Evolutionary conservation across 1,140 invertebrate species (phyloP), one percentile per base, ranked within the genome.

Genomic region (Harpegnathos saltator): DNA sequence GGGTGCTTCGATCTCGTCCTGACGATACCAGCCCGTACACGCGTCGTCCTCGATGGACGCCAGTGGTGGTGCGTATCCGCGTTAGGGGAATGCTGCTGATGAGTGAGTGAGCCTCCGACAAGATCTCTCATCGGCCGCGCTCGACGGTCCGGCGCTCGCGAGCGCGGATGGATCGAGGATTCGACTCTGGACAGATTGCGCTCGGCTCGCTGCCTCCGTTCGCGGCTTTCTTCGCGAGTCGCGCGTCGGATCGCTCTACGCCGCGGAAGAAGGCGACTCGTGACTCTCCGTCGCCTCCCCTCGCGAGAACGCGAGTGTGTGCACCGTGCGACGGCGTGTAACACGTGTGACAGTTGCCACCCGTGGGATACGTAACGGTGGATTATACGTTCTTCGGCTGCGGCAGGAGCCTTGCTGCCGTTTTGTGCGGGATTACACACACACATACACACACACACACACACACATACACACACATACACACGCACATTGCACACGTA

Each of bases 1-100:
- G 75, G 75, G 75, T 80, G 38, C 52, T 78, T 54, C 71, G 65
- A 74, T 85, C 86, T 81, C 38, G 77, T 89, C 87, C 87, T 89
- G 87, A 89, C 87, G 85, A 88, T 83, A 88, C 73, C 80, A 85
- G 84, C 86, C 68, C n/a, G n/a, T 65, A 77, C 77, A 78, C 85
- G 77, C 83, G 73, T 88, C 87, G 69, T 58, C 68, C 82, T 50
- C 61, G 38, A 44, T 62, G 61, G 77, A 73, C 58, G 19, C 22
- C 29, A 73, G 66, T 56, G 65, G 52, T 58, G 66, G 5, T 71
- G 56, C 54, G 24, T 59, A 38, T n/a, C n/a, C n/a, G n/a, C n/a
- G n/a, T n/a, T n/a, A n/a, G n/a, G n/a, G n/a, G 85, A 52, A 87
- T 77, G 58, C 81, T 85, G 83, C 58, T 48, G 52, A 22, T 52